These are phyloP conservation scores for Hirtodrosophila histrioides DNA, from an alignment of 2,888 invertebrate species.

Conservation along the genomic window DNA sequence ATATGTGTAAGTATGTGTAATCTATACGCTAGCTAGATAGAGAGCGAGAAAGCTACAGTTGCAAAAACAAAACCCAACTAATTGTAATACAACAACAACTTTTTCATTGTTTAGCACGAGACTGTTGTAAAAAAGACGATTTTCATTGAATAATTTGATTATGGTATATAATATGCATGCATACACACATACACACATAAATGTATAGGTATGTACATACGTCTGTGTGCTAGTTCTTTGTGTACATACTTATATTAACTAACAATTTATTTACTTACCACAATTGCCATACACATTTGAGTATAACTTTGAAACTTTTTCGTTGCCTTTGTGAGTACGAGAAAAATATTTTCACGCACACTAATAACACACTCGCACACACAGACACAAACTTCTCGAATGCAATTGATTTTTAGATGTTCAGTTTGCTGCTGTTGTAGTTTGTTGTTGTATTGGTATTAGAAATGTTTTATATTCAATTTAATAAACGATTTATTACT, in stretches of 20 bases:
- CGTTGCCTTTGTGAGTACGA: slow-evolving; percentile 61
- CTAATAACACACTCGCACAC: slow-evolving; percentile 32
- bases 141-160: not conserved
- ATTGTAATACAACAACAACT: not conserved
- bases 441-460: slow-evolving; percentile 8
- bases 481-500: slow-evolving; percentile 24
- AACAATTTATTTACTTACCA: slow-evolving; percentile 87
- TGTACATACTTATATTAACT: not conserved
- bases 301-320: slow-evolving; percentile 80
- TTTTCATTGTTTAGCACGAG: not conserved
- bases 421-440: slow-evolving; percentile 4
- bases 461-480: slow-evolving; percentile 60
- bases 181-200: not conserved
- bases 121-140: not conserved
- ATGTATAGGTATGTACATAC: not conserved
- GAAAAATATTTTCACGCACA: slow-evolving; percentile 62
- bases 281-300: slow-evolving; percentile 94
- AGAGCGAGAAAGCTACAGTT: not conserved
- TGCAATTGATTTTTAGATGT: slow-evolving; percentile 46
- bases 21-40: not conserved
- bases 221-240: too few species aligned
- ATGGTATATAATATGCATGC: not conserved
- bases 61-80: too few species aligned
- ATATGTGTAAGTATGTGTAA: slow-evolving; percentile 1
- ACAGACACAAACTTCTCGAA: slow-evolving; percentile 37